Evolutionary conservation across 2,113 vertebrate species (phyloP), one percentile per base, ranked within the genome.

Genomic region (Neomonachus schauinslandi): DNA sequence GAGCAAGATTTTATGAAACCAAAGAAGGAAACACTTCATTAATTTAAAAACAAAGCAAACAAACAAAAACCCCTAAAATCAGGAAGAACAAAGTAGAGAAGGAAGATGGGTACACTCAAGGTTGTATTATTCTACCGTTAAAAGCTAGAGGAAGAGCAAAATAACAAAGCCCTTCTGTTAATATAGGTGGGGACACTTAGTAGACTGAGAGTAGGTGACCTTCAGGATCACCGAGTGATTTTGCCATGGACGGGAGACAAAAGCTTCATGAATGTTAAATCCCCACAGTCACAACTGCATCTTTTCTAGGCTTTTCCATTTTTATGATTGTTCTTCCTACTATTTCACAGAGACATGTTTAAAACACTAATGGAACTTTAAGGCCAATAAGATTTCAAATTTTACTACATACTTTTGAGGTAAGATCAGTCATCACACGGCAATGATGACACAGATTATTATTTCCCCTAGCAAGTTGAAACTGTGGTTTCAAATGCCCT

Each of bases 1-100:
- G n/a, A 81, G 11, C 80, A 84, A 93, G 36, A 85, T 77, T 92
- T 93, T 33, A 91, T 89, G 51, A 85, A 90, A 72, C 22, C 12
- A 79, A 74, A 22, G n/a, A 83, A 97, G 21, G 7, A 71, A 92
- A 67, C 16, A 46, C 2, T 85, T 77, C 19, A 28, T 80, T 82
- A 67, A 65, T 33, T 77, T 16, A 24, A 87, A 69, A 42, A 55
- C 2, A 13, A 19, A 57, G 36, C 5, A 69, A 69, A 16, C 5
- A 42, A 55, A n/a, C 33, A 59, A 42, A 49, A 26, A 16, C 1
- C 36, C 57, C 18, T 63, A 97, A 96, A 55, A 67, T 61, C 21
- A 82, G 16, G 63, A 57, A 76, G 9, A 77, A 19, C 12, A 28
- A 36, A n/a, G 7, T 42, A 76, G 16, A 92, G 21, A 71, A 82